phyloP scores from a whole-genome alignment of 2,797 vertebrate genomes.

The Malurus leucopterus region DNA sequence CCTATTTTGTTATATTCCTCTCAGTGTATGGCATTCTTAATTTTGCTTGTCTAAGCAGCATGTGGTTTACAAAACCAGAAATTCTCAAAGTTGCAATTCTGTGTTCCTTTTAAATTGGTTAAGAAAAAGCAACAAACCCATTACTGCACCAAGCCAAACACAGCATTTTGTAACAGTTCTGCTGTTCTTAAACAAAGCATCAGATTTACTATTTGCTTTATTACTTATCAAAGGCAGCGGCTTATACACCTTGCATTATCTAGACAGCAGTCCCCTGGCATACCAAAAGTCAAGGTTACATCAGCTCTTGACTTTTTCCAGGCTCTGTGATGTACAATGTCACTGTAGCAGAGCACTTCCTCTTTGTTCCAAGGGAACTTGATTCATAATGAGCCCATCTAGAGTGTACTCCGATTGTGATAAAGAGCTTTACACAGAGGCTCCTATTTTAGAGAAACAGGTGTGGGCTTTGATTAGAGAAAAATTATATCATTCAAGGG shows the following conservation, averaged over 20 bases:
- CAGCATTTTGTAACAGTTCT: background rate
- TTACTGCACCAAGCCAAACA: background rate
- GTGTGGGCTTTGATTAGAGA: conserved; percentile 82
- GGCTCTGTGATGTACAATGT: conserved; percentile 53
- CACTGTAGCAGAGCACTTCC: conserved; percentile 58
- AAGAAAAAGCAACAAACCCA: background rate
- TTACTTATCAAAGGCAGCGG: conserved; percentile 61
- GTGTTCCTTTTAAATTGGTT: background rate
- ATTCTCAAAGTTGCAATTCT: background rate
- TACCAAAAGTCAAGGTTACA: conserved; percentile 50
- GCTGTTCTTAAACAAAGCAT: conserved; percentile 1
- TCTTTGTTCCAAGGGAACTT: conserved; percentile 68
- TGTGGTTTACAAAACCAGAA: background rate
- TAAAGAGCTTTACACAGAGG: conserved; percentile 59
- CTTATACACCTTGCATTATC: conserved; percentile 63
- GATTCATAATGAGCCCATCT: conserved; percentile 63
- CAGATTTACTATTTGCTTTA: conserved; percentile 52
- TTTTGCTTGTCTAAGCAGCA: background rate
- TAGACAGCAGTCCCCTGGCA: conserved; percentile 32
- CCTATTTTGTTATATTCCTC: background rate
- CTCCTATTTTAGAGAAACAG: conserved; percentile 74
- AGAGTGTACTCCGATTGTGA: conserved; percentile 58
- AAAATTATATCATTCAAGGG: conserved; percentile 79
- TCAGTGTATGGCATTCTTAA: background rate
- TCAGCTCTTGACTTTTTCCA: conserved; percentile 68